A percentile compares a stretch with the other conserved stretches of the same genome.
Conservation (phyloP, 2,113 vertebrate genomes). For the Potamarius usumacintae region DNA sequence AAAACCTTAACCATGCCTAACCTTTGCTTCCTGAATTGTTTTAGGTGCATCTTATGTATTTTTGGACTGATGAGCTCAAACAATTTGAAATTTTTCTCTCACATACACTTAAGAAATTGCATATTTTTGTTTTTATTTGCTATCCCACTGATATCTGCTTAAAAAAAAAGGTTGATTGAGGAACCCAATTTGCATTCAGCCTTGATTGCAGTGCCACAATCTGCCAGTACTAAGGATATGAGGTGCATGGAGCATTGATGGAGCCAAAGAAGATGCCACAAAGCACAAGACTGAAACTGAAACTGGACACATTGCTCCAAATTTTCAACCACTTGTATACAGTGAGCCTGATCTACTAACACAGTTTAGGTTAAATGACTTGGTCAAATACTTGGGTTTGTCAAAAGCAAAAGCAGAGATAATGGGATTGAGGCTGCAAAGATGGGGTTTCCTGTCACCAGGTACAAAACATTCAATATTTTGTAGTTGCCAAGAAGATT, state of each 20-base stretch:
- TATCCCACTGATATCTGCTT: too few relatives aligned
- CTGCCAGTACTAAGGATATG: not conserved
- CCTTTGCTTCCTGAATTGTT: too few relatives aligned
- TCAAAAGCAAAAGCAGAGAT: not conserved
- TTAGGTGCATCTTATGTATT: too few relatives aligned
- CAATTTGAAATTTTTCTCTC: too few relatives aligned
- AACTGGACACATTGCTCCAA: not conserved
- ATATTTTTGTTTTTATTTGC: too few relatives aligned
- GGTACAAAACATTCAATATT: not conserved
- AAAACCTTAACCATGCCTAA: too few relatives aligned
- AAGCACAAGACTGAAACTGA: not conserved
- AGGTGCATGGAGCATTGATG: not conserved
- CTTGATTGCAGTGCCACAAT: not conserved
- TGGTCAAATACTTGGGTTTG: not conserved
- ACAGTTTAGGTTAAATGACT: not conserved
- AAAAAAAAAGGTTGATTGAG: too few relatives aligned
- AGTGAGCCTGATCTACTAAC: not conserved
- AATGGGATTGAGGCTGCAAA: not conserved
- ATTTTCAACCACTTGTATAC: not conserved
- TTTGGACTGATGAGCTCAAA: too few relatives aligned
- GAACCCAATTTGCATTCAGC: not conserved
- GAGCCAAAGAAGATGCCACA: not conserved
- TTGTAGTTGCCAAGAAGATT: too few relatives aligned
- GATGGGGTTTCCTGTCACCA: not conserved
- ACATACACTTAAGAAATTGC: too few relatives aligned